Conservation (phyloP, 2,113 vertebrate genomes). For the Ovis canadensis region DNA sequence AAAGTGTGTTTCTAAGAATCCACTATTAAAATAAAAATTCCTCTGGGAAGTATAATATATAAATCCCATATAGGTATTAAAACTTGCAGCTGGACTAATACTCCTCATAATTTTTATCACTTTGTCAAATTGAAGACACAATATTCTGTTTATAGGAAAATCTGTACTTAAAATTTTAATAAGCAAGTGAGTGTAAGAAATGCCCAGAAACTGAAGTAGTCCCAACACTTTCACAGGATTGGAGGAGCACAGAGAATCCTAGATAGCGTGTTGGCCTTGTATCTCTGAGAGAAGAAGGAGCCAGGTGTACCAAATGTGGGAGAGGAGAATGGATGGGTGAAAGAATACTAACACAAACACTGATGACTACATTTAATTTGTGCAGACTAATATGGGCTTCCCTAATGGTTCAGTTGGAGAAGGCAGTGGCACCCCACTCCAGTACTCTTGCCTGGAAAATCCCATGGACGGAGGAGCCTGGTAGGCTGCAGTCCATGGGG, state of each 20-base stretch:
- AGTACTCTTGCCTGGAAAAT: no score
- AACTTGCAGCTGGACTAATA: conserved; percentile 11
- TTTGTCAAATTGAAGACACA: not conserved
- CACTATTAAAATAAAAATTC: conserved; percentile 19
- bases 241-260: not conserved
- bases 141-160: not conserved
- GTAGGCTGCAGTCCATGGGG: no score
- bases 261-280: not conserved
- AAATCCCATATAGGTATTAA: conserved; percentile 26
- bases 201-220: not conserved
- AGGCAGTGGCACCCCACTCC: no score
- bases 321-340: not conserved
- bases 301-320: not conserved
- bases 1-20: not conserved
- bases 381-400: not conserved
- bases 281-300: not conserved
- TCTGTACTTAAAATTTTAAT: not conserved
- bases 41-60: not conserved
- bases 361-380: not conserved
- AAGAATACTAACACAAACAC: not conserved
- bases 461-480: no score
- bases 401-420: not conserved
- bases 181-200: not conserved
- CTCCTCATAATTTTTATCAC: not conserved
- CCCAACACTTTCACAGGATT: not conserved